phyloP scores from a whole-genome alignment of 2,797 vertebrate genomes.

The Enteromius viviparus region DNA sequence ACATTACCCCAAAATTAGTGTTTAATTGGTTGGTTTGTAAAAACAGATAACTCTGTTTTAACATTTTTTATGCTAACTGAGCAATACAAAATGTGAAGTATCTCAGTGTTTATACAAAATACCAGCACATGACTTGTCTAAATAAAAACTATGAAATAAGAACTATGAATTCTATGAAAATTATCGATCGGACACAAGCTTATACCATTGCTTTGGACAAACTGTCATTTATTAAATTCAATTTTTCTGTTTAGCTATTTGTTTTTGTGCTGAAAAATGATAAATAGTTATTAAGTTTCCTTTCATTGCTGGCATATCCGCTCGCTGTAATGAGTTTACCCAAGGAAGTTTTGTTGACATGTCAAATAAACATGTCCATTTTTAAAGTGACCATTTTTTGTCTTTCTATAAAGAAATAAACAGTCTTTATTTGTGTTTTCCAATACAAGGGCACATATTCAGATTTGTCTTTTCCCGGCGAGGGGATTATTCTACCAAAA shows the following conservation, averaged over 20 bases:
- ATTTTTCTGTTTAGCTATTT: conserved; percentile 20
- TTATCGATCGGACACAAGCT: background rate
- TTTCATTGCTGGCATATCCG: conserved; percentile 63
- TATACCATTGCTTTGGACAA: background rate
- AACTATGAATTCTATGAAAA: background rate
- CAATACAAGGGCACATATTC: conserved; percentile 57
- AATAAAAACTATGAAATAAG: background rate
- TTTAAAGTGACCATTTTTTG: conserved; percentile 72
- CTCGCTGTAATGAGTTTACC: conserved; percentile 69
- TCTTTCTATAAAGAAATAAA: conserved; percentile 73
- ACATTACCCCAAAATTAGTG: background rate
- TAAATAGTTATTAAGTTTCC: conserved; percentile 27
- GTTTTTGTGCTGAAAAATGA: conserved; percentile 18
- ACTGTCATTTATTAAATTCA: background rate
- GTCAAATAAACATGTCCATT: conserved; percentile 68
- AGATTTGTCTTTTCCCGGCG: conserved; percentile 56
- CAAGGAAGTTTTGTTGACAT: conserved; percentile 65
- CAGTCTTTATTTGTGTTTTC: conserved; percentile 62
- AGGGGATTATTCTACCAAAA: conserved; percentile 68
- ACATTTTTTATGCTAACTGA: background rate
- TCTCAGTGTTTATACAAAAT: background rate
- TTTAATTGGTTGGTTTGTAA: no score
- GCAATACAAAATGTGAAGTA: background rate
- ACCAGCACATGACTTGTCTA: background rate
- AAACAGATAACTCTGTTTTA: no score